These are phyloP conservation scores for Baccha elongata DNA, from an alignment of 2,888 invertebrate species.

Conservation along the genomic window DNA sequence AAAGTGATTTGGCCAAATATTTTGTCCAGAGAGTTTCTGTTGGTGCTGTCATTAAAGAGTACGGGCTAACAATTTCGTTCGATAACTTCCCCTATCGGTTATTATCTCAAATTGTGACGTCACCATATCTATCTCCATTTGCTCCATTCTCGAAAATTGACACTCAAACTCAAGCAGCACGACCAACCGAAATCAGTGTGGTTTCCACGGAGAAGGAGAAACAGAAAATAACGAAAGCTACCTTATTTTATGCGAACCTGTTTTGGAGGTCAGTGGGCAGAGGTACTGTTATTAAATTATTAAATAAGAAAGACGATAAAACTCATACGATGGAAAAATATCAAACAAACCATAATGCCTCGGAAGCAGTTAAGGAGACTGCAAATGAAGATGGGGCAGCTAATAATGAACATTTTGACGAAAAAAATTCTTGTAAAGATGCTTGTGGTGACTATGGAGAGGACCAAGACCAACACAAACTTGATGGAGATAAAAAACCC, in stretches of 20 bases:
- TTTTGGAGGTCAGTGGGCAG: slow-evolving; percentile 63
- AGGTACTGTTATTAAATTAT: slow-evolving; percentile 42
- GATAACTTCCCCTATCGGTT: slow-evolving; percentile 55
- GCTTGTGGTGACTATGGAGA: slow-evolving; percentile 44
- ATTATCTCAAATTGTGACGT: slow-evolving; percentile 73
- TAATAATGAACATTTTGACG: slow-evolving; percentile 12
- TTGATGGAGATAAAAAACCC: slow-evolving; percentile 73
- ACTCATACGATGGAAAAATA: slow-evolving; percentile 21
- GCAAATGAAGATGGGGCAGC: slow-evolving; percentile 27
- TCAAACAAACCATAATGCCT: slow-evolving; percentile 15
- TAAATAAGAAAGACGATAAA: slow-evolving; percentile 15
- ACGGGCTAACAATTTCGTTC: slow-evolving; percentile 41
- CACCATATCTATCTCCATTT: slow-evolving; percentile 49
- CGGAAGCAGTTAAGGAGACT: not conserved
- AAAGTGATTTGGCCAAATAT: slow-evolving; percentile 76
- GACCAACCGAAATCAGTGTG: slow-evolving; percentile 50
- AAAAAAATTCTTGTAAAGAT: slow-evolving; percentile 46
- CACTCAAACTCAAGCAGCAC: slow-evolving; percentile 65
- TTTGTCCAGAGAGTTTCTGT: slow-evolving; percentile 72
- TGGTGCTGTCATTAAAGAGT: slow-evolving; percentile 54
- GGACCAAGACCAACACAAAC: slow-evolving; percentile 14
- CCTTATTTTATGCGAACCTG: slow-evolving; percentile 67
- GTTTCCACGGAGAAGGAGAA: slow-evolving; percentile 55
- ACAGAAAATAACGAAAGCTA: slow-evolving; percentile 73
- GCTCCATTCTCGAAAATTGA: slow-evolving; percentile 77